Conservation (phyloP, 1,140 invertebrate species). For the Watersipora subatra region DNA sequence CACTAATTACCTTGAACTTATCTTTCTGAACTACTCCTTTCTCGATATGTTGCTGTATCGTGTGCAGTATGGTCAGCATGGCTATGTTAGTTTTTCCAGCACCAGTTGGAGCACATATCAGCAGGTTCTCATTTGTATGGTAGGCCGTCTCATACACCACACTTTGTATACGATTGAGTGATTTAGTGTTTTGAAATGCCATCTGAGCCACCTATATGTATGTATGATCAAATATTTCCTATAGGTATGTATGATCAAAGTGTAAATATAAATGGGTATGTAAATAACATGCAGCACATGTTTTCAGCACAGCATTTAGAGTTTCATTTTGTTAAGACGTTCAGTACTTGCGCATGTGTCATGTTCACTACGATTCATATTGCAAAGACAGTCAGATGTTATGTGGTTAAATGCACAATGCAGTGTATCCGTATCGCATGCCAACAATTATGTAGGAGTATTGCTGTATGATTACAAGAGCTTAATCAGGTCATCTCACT, state of each 20-base stretch:
- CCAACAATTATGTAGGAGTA: too few relatives aligned
- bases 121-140: slow-evolving; percentile 86
- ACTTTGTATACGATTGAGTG: slow-evolving; percentile 85
- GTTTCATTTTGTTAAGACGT: too few relatives aligned
- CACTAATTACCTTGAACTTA: slow-evolving; percentile 69
- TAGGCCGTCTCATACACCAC: slow-evolving; percentile 90
- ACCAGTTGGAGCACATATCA: slow-evolving; percentile 46
- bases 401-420: not conserved
- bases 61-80: slow-evolving; percentile 76
- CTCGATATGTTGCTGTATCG: slow-evolving; percentile 67
- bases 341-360: too few relatives aligned
- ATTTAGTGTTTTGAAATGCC: slow-evolving; percentile 65
- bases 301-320: not conserved
- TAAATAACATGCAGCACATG: not conserved
- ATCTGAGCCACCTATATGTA: slow-evolving; percentile 26
- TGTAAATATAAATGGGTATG: slow-evolving; percentile 8
- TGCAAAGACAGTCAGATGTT: not conserved
- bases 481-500: too few relatives aligned
- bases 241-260: too few relatives aligned
- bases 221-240: too few relatives aligned
- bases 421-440: too few relatives aligned
- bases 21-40: slow-evolving; percentile 62
- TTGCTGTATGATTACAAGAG: too few relatives aligned
- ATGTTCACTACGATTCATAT: not conserved
- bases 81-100: slow-evolving; percentile 90